Percentiles rank a stretch among this genome's conserved stretches.
These are phyloP conservation scores for Zaprionus ghesquierei DNA, from an alignment of 1,140 invertebrate species.

Conservation along the genomic window DNA sequence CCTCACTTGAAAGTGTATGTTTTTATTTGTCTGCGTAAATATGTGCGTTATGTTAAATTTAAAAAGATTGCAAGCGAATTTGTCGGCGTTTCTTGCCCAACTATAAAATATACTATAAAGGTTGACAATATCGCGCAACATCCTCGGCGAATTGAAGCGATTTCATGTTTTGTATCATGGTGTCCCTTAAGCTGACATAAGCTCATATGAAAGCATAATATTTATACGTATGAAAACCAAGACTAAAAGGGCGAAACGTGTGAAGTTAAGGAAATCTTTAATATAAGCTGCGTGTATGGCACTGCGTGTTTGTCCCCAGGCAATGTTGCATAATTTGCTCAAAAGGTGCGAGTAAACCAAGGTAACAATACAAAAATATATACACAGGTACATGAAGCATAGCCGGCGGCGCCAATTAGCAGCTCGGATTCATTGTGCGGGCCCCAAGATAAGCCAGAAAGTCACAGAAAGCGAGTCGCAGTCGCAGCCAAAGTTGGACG, in stretches of 20 bases:
- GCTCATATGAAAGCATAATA: background rate
- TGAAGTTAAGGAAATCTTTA: background rate
- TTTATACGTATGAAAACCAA: background rate
- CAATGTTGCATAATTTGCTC: background rate
- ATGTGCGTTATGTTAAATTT: constrained; percentile 19
- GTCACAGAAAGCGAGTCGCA: constrained; percentile 12
- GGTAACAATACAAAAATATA: background rate
- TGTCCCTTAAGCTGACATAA: constrained; percentile 2
- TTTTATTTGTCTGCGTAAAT: background rate
- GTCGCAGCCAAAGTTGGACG: constrained; percentile 5
- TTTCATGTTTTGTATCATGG: constrained; percentile 13
- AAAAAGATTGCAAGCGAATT: constrained; percentile 26
- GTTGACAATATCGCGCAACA: constrained; percentile 19
- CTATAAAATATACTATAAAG: constrained; percentile 20
- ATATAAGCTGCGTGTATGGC: background rate
- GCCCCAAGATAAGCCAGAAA: constrained; percentile 40
- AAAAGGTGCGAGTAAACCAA: background rate
- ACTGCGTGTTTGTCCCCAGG: background rate
- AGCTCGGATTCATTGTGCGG: constrained; percentile 26
- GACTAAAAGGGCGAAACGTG: background rate
- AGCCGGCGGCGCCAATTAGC: constrained; percentile 54
- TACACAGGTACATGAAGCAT: background rate
- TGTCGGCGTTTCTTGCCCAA: constrained; percentile 10
- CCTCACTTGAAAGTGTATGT: background rate
- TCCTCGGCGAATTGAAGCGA: background rate